Percentiles rank a stretch among this genome's conserved stretches.
Evolutionary conservation across 2,797 vertebrate genomes (phyloP).

Genomic region (Allobates femoralis): DNA sequence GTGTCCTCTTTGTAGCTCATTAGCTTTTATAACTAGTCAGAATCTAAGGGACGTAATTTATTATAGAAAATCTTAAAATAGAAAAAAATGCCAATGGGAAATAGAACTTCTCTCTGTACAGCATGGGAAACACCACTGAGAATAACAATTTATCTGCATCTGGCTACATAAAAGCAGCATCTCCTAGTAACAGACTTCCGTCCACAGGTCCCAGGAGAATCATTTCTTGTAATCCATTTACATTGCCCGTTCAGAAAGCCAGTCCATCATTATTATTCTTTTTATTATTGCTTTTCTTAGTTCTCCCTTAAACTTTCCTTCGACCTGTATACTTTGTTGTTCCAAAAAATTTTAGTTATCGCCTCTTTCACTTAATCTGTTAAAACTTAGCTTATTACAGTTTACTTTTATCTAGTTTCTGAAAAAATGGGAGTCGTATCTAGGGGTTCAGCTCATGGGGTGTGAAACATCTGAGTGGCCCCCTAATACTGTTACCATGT

Average conservation of each 20-base stretch:
- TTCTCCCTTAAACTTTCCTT: background rate
- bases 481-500: too few species aligned
- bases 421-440: too few species aligned
- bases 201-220: background rate
- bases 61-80: background rate
- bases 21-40: too few species aligned
- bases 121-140: background rate
- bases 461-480: too few species aligned
- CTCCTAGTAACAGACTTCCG: conserved; percentile 7
- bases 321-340: too few species aligned
- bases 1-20: too few species aligned
- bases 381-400: too few species aligned
- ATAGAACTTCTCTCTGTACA: background rate
- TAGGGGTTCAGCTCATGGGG: too few species aligned
- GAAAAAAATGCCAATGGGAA: background rate
- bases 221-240: background rate
- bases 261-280: background rate
- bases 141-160: background rate
- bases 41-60: too few species aligned
- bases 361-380: too few species aligned
- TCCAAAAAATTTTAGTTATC: too few species aligned
- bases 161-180: background rate
- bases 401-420: too few species aligned
- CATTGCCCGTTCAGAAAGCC: background rate
- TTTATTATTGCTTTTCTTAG: background rate